These are phyloP conservation scores for Phyllotis vaccarum DNA, from an alignment of 2,797 vertebrate species.

Conservation along the genomic window DNA sequence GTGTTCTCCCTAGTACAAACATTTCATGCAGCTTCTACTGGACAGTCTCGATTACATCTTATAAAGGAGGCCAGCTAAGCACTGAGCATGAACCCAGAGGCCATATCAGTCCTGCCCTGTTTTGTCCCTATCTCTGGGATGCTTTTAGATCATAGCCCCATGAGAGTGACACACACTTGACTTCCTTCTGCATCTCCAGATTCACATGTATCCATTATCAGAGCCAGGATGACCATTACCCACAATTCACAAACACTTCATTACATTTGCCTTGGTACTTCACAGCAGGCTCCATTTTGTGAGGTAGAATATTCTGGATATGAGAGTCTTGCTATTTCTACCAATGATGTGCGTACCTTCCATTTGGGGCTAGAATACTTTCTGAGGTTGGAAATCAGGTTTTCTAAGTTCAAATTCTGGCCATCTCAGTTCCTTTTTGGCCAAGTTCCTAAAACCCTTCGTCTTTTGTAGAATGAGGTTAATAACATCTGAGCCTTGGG, in stretches of 20 bases:
- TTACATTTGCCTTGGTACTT: not conserved
- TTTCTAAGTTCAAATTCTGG: not conserved
- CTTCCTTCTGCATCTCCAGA: no score
- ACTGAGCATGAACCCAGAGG: not conserved
- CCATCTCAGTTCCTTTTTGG: not conserved
- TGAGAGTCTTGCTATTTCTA: not conserved
- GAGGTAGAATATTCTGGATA: not conserved
- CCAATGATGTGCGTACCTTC: not conserved
- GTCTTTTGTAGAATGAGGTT: slow-evolving; percentile 12
- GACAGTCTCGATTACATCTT: not conserved
- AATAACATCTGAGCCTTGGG: not conserved
- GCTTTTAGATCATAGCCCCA: not conserved
- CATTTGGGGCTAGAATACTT: not conserved
- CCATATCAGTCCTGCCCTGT: not conserved
- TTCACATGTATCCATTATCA: not conserved
- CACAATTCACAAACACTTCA: no score
- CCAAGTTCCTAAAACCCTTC: slow-evolving; percentile 47
- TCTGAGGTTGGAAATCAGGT: not conserved
- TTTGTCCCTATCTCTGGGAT: not conserved
- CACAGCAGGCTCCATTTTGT: not conserved
- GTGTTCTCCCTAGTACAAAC: not conserved
- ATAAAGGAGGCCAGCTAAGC: not conserved
- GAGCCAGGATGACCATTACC: no score
- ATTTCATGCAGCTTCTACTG: not conserved
- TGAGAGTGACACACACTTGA: not conserved